A percentile compares a stretch with the other conserved stretches of the same genome.
These are phyloP conservation scores for Micrastur ruficollis DNA, from an alignment of 2,797 vertebrate genomes.

Conservation along the genomic window DNA sequence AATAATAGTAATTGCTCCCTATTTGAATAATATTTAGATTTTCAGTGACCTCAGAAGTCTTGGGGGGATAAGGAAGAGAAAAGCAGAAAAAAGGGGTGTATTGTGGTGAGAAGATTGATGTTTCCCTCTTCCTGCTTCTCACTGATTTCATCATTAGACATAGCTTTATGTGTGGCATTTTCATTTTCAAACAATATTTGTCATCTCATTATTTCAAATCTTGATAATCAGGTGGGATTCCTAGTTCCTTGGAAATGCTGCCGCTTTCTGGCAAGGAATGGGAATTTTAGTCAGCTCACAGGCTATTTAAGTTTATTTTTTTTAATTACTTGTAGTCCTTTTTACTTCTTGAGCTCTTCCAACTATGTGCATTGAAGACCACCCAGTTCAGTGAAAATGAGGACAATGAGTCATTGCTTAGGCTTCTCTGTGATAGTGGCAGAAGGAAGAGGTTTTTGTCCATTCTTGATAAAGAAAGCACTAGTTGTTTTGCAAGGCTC, in stretches of 20 bases:
- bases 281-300: neutral
- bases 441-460: neutral
- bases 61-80: neutral
- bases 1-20: conserved; percentile 67
- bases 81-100: neutral
- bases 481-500: neutral
- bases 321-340: neutral
- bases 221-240: neutral
- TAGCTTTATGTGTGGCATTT: neutral
- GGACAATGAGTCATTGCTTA: neutral
- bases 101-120: neutral
- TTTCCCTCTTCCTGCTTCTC: conserved; percentile 32
- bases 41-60: conserved; percentile 33
- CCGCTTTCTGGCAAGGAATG: neutral
- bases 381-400: neutral
- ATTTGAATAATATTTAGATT: conserved; percentile 53
- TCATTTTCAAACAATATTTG: conserved; percentile 5
- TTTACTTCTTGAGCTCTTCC: neutral
- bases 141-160: neutral
- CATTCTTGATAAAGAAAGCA: neutral
- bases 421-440: neutral
- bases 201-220: conserved; percentile 16
- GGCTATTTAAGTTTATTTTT: neutral
- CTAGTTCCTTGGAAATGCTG: neutral
- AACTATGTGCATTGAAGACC: neutral